Evolutionary conservation across 1,140 invertebrate species (phyloP), one percentile per base, ranked within the genome.

Genomic region (Macrobrachium rosenbergii): DNA sequence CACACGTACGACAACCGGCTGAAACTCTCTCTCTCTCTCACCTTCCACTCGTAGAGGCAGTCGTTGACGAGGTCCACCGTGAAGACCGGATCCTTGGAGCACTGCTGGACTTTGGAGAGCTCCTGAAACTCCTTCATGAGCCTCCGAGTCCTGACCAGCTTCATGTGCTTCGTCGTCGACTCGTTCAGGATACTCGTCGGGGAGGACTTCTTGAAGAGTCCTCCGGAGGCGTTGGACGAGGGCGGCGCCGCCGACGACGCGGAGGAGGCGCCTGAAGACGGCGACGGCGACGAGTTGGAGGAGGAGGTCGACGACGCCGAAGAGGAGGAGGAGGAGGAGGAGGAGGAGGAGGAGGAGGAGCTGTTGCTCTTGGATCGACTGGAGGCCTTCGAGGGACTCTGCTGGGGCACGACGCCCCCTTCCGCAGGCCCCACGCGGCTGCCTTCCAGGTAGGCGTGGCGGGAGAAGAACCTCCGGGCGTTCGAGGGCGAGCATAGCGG

Each of bases 121-220:
- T 98, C 97, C 87, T 95, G 94, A 67, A 97, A 94, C 91, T 99
- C 98, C 92, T 98, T 98, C 97, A 99, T 99, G 43, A 99, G 93
- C 52, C 98, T 93, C 72, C 95, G 93, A 10, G 95, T 94, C 58
- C 96, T 93, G 14, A 96, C 94, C n/a, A 93, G 93, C 90, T 93
- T 94, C 89, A 93, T 93, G 59, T 90, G 91, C 10, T 76, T 83
- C 21, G 75, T 45, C n/a, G 72, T 84, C 11, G 75, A 77, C 58
- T 84, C 75, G 62, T 64, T 84, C 19, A 84, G 21, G 62, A 64
- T 5, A 5, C 83, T 28, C n/a, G n/a, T 1, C 17, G 43, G 17
- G 5, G 64, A 16, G 19, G 45, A 19, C n/a, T 69, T 69, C 37
- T 69, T 73, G 64, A 73, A 69, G 43, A 73, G n/a, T 10, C 21